Conservation (phyloP, 2,888 invertebrate species). For the Liodrosophila aerea region DNA sequence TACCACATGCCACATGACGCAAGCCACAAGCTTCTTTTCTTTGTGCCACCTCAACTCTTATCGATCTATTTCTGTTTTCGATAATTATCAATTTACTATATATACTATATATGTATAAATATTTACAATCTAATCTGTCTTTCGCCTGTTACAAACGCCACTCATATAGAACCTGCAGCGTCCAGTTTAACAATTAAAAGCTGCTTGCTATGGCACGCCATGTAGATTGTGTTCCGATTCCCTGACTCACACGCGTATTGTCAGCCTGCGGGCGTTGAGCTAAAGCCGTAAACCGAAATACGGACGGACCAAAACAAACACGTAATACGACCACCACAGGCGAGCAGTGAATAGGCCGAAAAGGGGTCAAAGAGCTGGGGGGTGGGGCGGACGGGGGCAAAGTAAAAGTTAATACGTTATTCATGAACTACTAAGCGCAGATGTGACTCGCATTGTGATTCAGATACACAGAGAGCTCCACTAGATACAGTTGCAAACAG, state of each 20-base stretch:
- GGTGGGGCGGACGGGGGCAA: constrained; percentile 22
- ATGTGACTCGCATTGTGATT: constrained; percentile 76
- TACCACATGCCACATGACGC: constrained; percentile 6
- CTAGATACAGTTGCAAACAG: too few species aligned
- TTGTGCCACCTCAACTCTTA: too few species aligned
- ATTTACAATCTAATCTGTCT: too few species aligned
- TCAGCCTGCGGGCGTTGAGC: too few species aligned
- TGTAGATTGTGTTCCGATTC: too few species aligned
- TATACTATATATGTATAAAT: too few species aligned
- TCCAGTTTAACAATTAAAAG: background rate
- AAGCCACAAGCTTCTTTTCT: constrained; percentile 1
- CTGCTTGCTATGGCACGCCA: constrained; percentile 16
- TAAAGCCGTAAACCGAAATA: background rate
- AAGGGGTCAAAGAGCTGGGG: background rate
- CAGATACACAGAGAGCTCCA: constrained; percentile 35
- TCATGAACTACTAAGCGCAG: constrained; percentile 79
- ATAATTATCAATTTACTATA: too few species aligned
- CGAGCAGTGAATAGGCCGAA: background rate
- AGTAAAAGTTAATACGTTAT: constrained; percentile 77
- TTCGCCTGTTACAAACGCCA: background rate
- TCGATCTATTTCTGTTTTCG: background rate
- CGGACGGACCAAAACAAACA: constrained; percentile 36
- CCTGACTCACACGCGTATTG: too few species aligned
- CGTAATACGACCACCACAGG: constrained; percentile 25
- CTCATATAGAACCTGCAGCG: too few species aligned